Evolutionary conservation across 2,113 vertebrate genomes (phyloP), one percentile per base, ranked within the genome.

Genomic region (Cyprinodon brontotheroides): DNA sequence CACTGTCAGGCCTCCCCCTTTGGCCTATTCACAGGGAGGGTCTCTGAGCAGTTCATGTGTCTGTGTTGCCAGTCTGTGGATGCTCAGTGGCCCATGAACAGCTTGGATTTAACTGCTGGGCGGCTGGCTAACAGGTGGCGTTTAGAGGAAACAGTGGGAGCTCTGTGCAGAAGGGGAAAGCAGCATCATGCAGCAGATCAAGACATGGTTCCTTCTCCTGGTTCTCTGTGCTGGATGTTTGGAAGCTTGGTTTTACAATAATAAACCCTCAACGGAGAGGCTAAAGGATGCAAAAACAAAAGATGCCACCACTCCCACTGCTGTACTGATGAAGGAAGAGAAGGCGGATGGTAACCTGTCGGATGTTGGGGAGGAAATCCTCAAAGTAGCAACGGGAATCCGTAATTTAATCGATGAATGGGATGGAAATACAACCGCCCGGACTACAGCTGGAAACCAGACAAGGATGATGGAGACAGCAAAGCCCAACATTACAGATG

Each of bases 291-390:
- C 47, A 11, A 29, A 50, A 10, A 59, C 64, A 53, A 20, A 15
- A 11, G n/a, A 15, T 22, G 41, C 59, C 0, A 53, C 43, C 9
- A 50, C 59, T 17, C 8, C 12, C 60, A 41, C 7, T 13, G 60
- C 0, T 4, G 59, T 3, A 1, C 15, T 11, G 29, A 10, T 17
- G 14, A 39, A 39, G 36, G 74, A 77, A 11, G 78, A 14, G 4
- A 73, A 75, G 5, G 70, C 86, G 13, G 79, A 86, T 57, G 89
- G 89, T 38, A 86, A 90, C 1, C 1, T 96, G 3, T 87, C 94
- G 0, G 92, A 92, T 0, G 88, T 94, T 0, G 94, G 92, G 47
- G 92, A 92, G 17, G 90, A 93, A 79, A 94, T 95, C 74, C 71
- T 94, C 71, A 87, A 75, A 0, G 86, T 89, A 1, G 91, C 94